Evolutionary conservation across 2,797 vertebrate species (phyloP), one percentile per base, ranked within the genome.

Genomic region (Cichlasoma orientale): DNA sequence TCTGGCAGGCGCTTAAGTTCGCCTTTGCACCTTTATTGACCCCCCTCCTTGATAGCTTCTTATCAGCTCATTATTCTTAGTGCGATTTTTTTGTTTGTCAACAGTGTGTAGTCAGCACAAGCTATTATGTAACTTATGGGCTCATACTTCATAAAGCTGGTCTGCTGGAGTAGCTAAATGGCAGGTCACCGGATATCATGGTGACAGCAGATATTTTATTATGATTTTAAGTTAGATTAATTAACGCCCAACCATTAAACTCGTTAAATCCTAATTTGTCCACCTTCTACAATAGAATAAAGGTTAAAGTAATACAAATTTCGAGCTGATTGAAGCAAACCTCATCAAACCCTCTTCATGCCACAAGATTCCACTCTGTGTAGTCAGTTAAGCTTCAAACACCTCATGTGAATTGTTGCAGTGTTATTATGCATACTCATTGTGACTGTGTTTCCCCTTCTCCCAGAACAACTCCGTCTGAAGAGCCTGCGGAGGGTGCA

Each of bases 401-500:
- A 2, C 47, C 38, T 27, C 14, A 27, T 41, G 16, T 66, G 38
- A 66, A 47, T 66, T 66, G 21, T 27, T 47, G 23, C 14, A 0
- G 1, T 66, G 38, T 27, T 66, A 8, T 4, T 44, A 47, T 44
- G 13, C 36, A 19, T 66, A 1, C 38, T 66, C 14, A 47, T 27
- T 44, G 16, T 4, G 6, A 41, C 21, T 29, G 19, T 72, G 38
- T 77, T 80, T 11, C 7, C 1, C 63, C 11, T 3, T 77, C n/a
- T 29, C 54, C 29, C 86, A 99, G 98, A 99, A 86, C 98, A 99
- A 97, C 96, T 97, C 84, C 97, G 98, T 36, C 93, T 99, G 92
- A 99, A 99, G 94, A 98, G 97, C 90, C 95, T 99, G 91, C 95
- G 98, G 92, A 95, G 97, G 33, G 97, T 99, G 0, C 98, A 99